Evolutionary conservation across 2,888 invertebrate genomes (phyloP), one percentile per base, ranked within the genome.

Genomic region (Micoletzkya japonica): DNA sequence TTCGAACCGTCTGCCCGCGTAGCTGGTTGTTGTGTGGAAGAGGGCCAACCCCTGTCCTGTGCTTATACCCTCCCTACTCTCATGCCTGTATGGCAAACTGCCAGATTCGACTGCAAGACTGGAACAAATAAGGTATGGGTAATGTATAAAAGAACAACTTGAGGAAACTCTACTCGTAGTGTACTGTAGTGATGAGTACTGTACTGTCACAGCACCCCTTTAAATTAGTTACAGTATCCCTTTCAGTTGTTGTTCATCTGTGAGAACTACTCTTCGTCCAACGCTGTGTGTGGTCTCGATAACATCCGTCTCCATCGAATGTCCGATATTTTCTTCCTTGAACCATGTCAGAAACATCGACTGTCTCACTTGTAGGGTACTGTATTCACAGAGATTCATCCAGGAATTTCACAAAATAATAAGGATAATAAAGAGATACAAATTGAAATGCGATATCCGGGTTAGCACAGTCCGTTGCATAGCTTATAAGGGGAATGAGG

Each of bases 181-280:
- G n/a, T n/a, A n/a, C n/a, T n/a, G n/a, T n/a, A n/a, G n/a, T n/a
- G n/a, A n/a, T n/a, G n/a, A n/a, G n/a, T 10, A 26, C 56, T 7
- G 24, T 24, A 24, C 10, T 26, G 7, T 24, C 7, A 17, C n/a
- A 7, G 7, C n/a, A 2, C 14, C 32, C 1, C 24, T 20, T 20
- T 37, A 24, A 30, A 1, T n/a, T 58, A 24, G 2, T 14, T 14
- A 44, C 58, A 24, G 26, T 39, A 30, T 28, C 30, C 58, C 0
- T 66, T 76, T 44, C 75, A 81, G 79, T 76, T 82, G 14, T 74
- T 80, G 52, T 81, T 82, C 61, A 77, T 82, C 44, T 82, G 82
- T 67, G 82, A 82, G 59, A 82, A 82, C 73, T 80, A 73, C 57
- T 81, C 81, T 1, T 52, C 63, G 0, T 57, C 67, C 3, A 71